Conservation (phyloP, 2,888 invertebrate genomes). For the Theristus sp. region DNA sequence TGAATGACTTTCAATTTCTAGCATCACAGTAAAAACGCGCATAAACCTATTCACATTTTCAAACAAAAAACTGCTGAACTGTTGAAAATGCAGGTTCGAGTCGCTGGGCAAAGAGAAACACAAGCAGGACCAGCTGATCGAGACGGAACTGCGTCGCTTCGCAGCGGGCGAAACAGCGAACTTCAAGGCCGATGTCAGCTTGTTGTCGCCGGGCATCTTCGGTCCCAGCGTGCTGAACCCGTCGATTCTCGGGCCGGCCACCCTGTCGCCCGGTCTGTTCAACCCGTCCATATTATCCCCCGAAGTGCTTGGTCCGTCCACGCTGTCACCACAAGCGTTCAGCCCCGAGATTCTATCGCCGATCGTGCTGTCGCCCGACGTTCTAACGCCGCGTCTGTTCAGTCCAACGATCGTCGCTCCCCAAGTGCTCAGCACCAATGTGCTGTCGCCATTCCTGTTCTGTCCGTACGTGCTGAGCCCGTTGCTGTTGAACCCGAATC, state of each 20-base stretch:
- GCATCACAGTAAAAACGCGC: too few relatives aligned
- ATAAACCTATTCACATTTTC: too few relatives aligned
- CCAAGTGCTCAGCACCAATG: neutral
- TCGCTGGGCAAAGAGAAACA: too few relatives aligned
- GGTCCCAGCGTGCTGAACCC: neutral
- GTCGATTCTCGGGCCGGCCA: neutral
- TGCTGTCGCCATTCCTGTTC: neutral
- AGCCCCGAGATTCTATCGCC: neutral
- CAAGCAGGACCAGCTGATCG: too few relatives aligned
- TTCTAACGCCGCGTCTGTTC: neutral
- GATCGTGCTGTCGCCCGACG: neutral
- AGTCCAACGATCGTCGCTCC: neutral
- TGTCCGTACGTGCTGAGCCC: neutral
- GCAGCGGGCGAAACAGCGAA: too few relatives aligned
- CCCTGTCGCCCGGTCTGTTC: neutral
- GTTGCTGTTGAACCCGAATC: neutral
- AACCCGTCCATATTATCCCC: neutral
- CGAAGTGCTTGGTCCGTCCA: neutral
- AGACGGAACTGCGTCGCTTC: too few relatives aligned
- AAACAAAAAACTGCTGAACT: too few relatives aligned
- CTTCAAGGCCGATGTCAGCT: too few relatives aligned
- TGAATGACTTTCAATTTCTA: too few relatives aligned
- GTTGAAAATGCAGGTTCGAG: too few relatives aligned
- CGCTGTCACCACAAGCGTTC: neutral
- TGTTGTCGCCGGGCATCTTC: neutral